Conservation (phyloP, 2,113 vertebrate genomes). For the Nanger granti region DNA sequence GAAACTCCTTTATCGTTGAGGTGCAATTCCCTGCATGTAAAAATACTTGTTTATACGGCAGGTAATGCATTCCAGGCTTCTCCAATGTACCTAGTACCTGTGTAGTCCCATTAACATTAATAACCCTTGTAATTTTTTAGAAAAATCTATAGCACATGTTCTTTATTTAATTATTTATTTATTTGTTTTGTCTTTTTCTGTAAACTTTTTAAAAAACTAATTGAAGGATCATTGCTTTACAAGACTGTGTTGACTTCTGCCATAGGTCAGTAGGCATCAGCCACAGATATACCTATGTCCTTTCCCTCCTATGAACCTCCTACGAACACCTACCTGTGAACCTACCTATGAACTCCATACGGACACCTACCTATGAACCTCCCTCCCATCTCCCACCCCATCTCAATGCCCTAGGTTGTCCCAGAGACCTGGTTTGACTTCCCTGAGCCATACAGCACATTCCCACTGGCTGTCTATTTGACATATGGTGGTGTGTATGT, state of each 20-base stretch:
- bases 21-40: background rate
- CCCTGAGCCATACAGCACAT: background rate
- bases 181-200: background rate
- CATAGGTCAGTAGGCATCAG: background rate
- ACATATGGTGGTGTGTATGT: background rate
- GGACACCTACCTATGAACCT: background rate
- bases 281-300: no score
- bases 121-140: background rate
- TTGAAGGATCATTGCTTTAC: background rate
- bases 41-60: background rate
- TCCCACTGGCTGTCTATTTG: background rate
- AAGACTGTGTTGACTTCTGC: background rate
- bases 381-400: background rate
- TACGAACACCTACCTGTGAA: no score
- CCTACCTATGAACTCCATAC: no score
- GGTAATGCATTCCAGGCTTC: background rate
- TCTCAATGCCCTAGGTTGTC: background rate
- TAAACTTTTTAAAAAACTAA: background rate
- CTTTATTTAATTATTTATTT: background rate
- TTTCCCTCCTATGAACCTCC: background rate
- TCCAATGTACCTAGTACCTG: background rate
- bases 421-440: background rate
- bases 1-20: background rate
- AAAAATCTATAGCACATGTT: background rate
- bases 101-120: background rate